phyloP scores from a whole-genome alignment of 92 coral and sea anemone genomes.

The Palythoa heliodiscus region DNA sequence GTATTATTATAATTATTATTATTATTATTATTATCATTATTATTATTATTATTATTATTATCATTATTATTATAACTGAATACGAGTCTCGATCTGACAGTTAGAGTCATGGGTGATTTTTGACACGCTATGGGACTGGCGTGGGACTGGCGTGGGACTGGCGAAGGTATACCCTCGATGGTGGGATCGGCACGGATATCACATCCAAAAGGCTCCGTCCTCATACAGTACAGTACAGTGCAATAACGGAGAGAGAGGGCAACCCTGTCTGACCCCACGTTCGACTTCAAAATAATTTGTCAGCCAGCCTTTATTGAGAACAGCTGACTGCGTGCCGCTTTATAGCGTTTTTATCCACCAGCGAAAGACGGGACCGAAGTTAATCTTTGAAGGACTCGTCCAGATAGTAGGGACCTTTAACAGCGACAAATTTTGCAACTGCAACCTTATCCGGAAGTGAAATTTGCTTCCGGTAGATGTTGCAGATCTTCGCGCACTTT shows the following conservation, averaged over 20 bases:
- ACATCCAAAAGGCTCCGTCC: slow-evolving; percentile 28
- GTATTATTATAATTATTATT: no score
- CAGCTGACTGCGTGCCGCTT: neutral
- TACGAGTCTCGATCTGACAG: no score
- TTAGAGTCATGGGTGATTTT: slow-evolving; percentile 32
- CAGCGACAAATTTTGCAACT: no score
- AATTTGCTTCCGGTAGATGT: no score
- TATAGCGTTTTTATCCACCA: slow-evolving; percentile 40
- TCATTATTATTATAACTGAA: no score
- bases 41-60: no score
- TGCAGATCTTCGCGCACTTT: no score
- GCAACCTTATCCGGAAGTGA: no score
- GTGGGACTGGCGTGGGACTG: no score
- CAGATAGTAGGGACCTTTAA: no score
- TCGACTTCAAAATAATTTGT: neutral
- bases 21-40: no score
- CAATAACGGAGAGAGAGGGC: slow-evolving; percentile 45
- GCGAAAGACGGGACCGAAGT: slow-evolving; percentile 49
- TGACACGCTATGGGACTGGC: neutral
- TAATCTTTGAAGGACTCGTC: slow-evolving; percentile 13
- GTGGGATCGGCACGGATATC: slow-evolving; percentile 24
- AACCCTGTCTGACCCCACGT: slow-evolving; percentile 49
- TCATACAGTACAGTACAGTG: slow-evolving; percentile 50
- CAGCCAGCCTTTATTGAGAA: slow-evolving; percentile 45
- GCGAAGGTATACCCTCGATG: slow-evolving; percentile 45